Conservation (phyloP, 2,797 vertebrate genomes). For the Percopsis omiscomaycus region DNA sequence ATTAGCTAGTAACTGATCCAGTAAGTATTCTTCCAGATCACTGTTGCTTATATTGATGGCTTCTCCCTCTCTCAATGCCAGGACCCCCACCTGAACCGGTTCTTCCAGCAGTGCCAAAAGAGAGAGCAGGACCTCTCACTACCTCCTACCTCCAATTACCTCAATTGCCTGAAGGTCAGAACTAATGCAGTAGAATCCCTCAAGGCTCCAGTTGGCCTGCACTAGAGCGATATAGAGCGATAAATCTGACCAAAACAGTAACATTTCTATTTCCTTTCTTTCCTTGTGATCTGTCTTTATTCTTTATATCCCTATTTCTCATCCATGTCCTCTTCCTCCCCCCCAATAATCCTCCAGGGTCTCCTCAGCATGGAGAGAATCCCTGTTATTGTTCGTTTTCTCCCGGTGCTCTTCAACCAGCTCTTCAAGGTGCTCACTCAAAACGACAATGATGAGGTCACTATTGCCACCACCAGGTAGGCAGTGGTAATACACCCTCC, state of each 20-base stretch:
- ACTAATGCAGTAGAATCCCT: slow-evolving; percentile 9
- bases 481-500: slow-evolving; percentile 26
- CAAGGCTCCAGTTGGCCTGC: slow-evolving; percentile 5
- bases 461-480: slow-evolving; percentile 89
- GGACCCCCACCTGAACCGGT: slow-evolving; percentile 92
- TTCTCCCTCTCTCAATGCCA: slow-evolving; percentile 56
- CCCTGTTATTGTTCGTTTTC: slow-evolving; percentile 90
- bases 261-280: not conserved
- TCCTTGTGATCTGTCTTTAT: slow-evolving; percentile 5
- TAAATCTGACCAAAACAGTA: slow-evolving; percentile 16
- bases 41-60: slow-evolving; percentile 25
- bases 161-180: slow-evolving; percentile 91
- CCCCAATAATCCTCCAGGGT: slow-evolving; percentile 76
- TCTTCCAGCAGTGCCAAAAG: slow-evolving; percentile 97
- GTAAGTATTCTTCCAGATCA: slow-evolving; percentile 48
- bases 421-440: slow-evolving; percentile 93
- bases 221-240: not conserved
- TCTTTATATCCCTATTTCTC: not conserved
- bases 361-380: slow-evolving; percentile 94
- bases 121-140: slow-evolving; percentile 88
- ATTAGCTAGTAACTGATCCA: slow-evolving; percentile 23
- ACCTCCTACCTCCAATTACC: slow-evolving; percentile 89
- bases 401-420: slow-evolving; percentile 95
- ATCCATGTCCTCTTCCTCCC: not conserved
- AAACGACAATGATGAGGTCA: slow-evolving; percentile 89